A percentile compares a stretch with the other conserved stretches of the same genome.
phyloP scores from a whole-genome alignment of 2,113 vertebrate species.

The zebrafish (Danio rerio) region GRCz12tu NC_133192.1:30577001-30577500 shows the following conservation, averaged over 20 bases:
- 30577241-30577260: conserved; percentile 52
- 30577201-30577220: conserved; percentile 44
- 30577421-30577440: conserved; percentile 1
- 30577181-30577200: conserved; percentile 56
- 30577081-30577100: conserved; percentile 46
- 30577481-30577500: not conserved
- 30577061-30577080: conserved; percentile 55
- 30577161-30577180: conserved; percentile 52
- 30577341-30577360: conserved; percentile 50
- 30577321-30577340: conserved; percentile 51
- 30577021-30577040: conserved; percentile 53
- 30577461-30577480: not conserved
- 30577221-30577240: conserved; percentile 44
- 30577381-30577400: conserved; percentile 22
- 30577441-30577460: not conserved
- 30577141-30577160: conserved; percentile 58
- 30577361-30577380: conserved; percentile 51
- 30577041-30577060: conserved; percentile 47
- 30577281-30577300: conserved; percentile 54
- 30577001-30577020: conserved; percentile 45
- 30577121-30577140: conserved; percentile 54
- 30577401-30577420: not conserved
- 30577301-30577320: conserved; percentile 45
- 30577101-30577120: conserved; percentile 58
- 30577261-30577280: conserved; percentile 56